Conservation (phyloP, 2,888 invertebrate genomes). For the Acrobasis repandana region DNA sequence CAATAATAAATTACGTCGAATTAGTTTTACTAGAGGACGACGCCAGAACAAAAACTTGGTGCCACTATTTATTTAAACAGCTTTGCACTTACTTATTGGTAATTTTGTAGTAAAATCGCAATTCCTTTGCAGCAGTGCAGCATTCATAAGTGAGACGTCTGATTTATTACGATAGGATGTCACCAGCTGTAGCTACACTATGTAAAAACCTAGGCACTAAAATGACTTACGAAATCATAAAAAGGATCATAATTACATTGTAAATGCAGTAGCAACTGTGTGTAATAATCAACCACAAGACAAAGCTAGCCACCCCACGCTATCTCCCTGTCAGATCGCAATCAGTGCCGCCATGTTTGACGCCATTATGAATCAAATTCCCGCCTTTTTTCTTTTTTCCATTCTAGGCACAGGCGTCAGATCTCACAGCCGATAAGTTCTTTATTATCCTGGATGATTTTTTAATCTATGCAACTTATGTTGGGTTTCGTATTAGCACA, state of each 20-base stretch:
- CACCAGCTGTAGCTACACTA: background rate
- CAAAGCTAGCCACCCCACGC: constrained; percentile 70
- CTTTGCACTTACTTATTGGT: too few species aligned
- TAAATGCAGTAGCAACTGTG: constrained; percentile 26
- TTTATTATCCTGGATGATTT: constrained; percentile 81
- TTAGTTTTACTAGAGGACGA: too few species aligned
- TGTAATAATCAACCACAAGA: constrained; percentile 64
- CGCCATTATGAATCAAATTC: constrained; percentile 79
- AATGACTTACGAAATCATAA: constrained; percentile 23
- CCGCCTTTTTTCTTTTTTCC: constrained; percentile 73
- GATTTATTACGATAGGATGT: background rate
- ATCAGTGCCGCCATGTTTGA: constrained; percentile 77
- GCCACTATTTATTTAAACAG: too few species aligned
- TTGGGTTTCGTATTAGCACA: constrained; percentile 65
- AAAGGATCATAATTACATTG: constrained; percentile 20
- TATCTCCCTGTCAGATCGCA: constrained; percentile 75
- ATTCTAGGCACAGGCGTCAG: constrained; percentile 73
- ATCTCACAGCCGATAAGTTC: constrained; percentile 78
- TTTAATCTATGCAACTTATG: constrained; percentile 71
- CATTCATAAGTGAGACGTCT: background rate
- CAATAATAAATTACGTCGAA: too few species aligned
- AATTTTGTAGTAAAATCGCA: too few species aligned
- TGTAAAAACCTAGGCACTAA: background rate
- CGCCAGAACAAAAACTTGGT: too few species aligned
- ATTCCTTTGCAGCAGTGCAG: too few species aligned